These are phyloP conservation scores for Lepidocyrtoides sp. DNA, from an alignment of 2,888 invertebrate species.

Conservation along the genomic window DNA sequence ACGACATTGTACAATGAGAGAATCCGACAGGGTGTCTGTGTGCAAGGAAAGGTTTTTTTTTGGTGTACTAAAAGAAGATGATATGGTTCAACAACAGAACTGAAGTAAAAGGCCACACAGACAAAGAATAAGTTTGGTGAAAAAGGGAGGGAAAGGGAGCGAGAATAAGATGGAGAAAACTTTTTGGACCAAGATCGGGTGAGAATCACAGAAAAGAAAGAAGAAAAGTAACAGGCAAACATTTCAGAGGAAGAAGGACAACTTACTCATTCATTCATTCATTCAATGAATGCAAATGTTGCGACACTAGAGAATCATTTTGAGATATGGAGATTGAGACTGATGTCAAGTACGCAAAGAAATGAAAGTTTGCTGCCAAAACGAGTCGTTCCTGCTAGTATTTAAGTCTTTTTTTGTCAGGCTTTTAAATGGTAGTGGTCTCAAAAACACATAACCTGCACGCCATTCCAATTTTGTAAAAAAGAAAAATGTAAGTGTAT, in stretches of 20 bases:
- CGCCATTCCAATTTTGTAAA: not conserved
- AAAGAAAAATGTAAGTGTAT: not conserved
- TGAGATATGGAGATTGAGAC: slow-evolving; percentile 85
- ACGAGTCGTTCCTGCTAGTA: slow-evolving; percentile 37
- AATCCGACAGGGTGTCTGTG: slow-evolving; percentile 6
- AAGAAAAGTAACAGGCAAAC: slow-evolving; percentile 54
- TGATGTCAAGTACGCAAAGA: slow-evolving; percentile 84
- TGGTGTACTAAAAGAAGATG: slow-evolving; percentile 14
- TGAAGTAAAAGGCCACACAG: slow-evolving; percentile 23
- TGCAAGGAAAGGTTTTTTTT: not conserved
- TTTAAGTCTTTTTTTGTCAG: slow-evolving; percentile 58
- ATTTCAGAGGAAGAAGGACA: slow-evolving; percentile 50
- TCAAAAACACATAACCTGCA: slow-evolving; percentile 12
- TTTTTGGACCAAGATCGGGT: slow-evolving; percentile 69
- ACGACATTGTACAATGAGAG: slow-evolving; percentile 45
- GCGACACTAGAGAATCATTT: slow-evolving; percentile 85
- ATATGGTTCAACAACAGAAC: slow-evolving; percentile 30
- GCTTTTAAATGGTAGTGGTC: slow-evolving; percentile 44
- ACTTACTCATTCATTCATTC: slow-evolving; percentile 66
- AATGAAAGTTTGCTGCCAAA: slow-evolving; percentile 83
- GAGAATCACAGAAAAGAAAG: slow-evolving; percentile 38
- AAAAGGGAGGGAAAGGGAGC: slow-evolving; percentile 53
- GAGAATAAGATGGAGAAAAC: slow-evolving; percentile 70
- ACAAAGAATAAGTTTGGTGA: slow-evolving; percentile 53
- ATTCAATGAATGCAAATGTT: slow-evolving; percentile 85